A percentile compares a stretch with the other conserved stretches of the same genome.
Conservation (phyloP, 2,113 vertebrate genomes). For the Rhizomys pruinosus region DNA sequence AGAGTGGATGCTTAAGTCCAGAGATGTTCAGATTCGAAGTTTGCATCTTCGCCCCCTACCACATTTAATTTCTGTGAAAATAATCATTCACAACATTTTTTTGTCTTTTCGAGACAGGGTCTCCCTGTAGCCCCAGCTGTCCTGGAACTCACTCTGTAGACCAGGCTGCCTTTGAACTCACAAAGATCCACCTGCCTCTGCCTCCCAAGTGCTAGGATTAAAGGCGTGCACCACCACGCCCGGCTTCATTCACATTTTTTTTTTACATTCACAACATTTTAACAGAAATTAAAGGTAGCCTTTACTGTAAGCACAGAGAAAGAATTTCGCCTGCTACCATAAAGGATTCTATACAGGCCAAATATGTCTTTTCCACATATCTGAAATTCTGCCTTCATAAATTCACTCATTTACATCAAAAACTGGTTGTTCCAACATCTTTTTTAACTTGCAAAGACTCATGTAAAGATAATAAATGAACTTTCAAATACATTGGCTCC, state of each 20-base stretch:
- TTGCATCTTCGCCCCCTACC: neutral
- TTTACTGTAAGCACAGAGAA: neutral
- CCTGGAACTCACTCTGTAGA: no score
- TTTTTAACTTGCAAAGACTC: constrained; percentile 44
- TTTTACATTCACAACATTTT: no score
- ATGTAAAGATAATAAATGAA: constrained; percentile 50
- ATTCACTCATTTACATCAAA: neutral
- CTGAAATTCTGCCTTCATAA: constrained; percentile 4
- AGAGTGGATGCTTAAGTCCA: neutral
- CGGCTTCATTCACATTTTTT: no score
- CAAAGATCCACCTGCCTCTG: no score
- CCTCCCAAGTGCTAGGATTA: no score
- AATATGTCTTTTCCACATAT: neutral
- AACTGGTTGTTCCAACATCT: neutral
- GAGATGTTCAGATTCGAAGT: neutral
- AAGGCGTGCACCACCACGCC: no score
- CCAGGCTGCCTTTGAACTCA: no score
- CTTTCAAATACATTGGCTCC: neutral
- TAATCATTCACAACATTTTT: neutral
- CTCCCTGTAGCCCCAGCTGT: no score
- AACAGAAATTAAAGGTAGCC: neutral
- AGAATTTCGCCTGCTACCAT: neutral
- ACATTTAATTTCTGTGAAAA: neutral
- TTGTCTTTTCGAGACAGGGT: no score
- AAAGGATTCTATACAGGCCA: neutral